Evolutionary conservation across 2,888 invertebrate species (phyloP), one percentile per base, ranked within the genome.

Genomic region (Dione vanillae): DNA sequence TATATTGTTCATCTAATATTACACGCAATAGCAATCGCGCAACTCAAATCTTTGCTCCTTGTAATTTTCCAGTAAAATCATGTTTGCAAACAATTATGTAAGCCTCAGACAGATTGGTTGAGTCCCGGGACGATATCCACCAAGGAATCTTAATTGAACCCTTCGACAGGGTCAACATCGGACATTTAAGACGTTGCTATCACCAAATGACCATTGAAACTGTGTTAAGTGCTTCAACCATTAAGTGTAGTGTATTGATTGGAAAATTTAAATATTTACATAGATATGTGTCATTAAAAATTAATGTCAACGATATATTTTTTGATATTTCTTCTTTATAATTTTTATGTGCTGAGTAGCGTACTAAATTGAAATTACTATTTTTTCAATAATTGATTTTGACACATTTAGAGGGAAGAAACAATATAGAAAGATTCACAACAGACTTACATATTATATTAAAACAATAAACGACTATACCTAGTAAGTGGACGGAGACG

Each of bases 31-130:
- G 49, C 58, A 65, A 56, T 68, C 47, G 49, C 41, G 62, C 47
- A 45, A 70, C 65, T 69, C 69, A 59, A 66, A 72, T 75, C 70
- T 72, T 68, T 45, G 65, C 61, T 49, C 47, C 69, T 70, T 67
- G 67, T 73, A 73, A 73, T 75, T 73, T 73, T 73, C 76, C 70
- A 77, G 88, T 88, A 88, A 87, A 89, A 88, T 88, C 87, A 85
- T 88, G 87, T 87, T 84, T 83, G 86, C 88, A 90, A 90, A 90
- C 90, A 90, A 90, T 91, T 88, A 89, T 85, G 82, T 80, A 78
- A 78, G 82, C 82, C 81, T 81, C 81, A 82, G 80, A 83, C 85
- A 85, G 85, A 89, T 87, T 87, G 87, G 78, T 80, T 74, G 65
- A 80, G 84, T 86, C 88, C 88, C 86, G 78, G 79, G 83, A 83